These are phyloP conservation scores for Zaprionus vittiger DNA, from an alignment of 1,140 invertebrate genomes.

Conservation along the genomic window DNA sequence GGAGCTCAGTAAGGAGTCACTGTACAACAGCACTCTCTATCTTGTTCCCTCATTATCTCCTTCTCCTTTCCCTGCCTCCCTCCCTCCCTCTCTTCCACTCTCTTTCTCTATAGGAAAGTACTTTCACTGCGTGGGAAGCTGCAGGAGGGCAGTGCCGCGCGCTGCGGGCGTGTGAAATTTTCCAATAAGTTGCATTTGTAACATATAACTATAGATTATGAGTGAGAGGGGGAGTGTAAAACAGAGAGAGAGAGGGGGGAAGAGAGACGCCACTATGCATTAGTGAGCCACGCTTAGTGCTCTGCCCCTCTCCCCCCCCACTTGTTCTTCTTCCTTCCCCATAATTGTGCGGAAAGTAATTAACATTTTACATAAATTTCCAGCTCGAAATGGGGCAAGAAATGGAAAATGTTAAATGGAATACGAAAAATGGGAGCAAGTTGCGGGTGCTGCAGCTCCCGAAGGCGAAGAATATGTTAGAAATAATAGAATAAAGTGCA, in stretches of 20 bases:
- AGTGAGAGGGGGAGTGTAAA: too few relatives aligned
- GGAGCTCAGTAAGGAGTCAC: not conserved
- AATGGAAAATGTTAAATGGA: constrained; percentile 9
- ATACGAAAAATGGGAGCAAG: constrained; percentile 2
- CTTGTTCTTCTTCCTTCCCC: not conserved
- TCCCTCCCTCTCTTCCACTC: not conserved
- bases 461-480: not conserved
- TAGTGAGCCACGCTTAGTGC: not conserved
- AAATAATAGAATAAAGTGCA: constrained; percentile 5
- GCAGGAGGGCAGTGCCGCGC: constrained; percentile 28
- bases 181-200: constrained; percentile 70
- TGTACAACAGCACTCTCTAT: not conserved
- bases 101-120: constrained; percentile 21
- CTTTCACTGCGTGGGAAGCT: constrained; percentile 67
- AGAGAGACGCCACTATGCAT: not conserved
- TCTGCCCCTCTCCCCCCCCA: not conserved
- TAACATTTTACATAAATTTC: constrained; percentile 66
- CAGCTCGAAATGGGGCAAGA: constrained; percentile 27
- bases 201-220: constrained; percentile 28
- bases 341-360: constrained; percentile 74
- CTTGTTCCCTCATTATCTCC: constrained; percentile 3
- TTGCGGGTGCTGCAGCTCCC: not conserved
- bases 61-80: not conserved
- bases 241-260: not conserved
- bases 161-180: constrained; percentile 77